Conservation (phyloP, 2,113 vertebrate genomes). For the Uria aalge region DNA sequence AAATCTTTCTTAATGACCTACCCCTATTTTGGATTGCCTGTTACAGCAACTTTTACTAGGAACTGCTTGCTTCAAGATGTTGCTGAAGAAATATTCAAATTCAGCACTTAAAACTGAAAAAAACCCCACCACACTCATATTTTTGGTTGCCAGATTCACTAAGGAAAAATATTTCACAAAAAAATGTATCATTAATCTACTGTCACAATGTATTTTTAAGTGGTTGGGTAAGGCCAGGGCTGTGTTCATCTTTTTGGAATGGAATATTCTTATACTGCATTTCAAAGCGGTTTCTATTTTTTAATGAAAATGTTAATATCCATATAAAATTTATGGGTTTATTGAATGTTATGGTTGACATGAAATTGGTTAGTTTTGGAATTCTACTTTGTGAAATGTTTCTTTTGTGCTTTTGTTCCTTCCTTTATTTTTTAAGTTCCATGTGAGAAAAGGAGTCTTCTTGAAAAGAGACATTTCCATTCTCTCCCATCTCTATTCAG, state of each 20-base stretch:
- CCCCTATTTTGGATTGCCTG: background rate
- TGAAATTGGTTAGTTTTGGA: background rate
- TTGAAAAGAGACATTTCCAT: constrained; percentile 9
- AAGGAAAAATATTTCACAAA: background rate
- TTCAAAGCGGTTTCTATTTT: background rate
- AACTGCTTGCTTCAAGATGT: background rate
- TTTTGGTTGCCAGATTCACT: background rate
- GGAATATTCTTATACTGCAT: background rate
- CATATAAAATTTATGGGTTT: background rate
- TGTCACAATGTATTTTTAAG: background rate
- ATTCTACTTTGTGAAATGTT: background rate
- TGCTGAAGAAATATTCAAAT: background rate
- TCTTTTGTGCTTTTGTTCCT: background rate
- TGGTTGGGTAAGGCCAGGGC: background rate
- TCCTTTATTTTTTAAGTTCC: background rate
- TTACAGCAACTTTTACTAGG: background rate
- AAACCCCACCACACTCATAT: background rate
- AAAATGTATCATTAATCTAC: background rate
- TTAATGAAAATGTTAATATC: background rate
- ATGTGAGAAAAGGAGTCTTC: background rate
- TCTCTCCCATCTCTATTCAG: background rate
- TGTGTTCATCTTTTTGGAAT: background rate
- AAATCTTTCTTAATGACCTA: background rate
- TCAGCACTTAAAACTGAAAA: background rate
- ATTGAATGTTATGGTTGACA: background rate